Percentiles rank a stretch among this genome's conserved stretches.
Conservation (phyloP, 2,797 vertebrate genomes). For the Melanotaenia boesemani region DNA sequence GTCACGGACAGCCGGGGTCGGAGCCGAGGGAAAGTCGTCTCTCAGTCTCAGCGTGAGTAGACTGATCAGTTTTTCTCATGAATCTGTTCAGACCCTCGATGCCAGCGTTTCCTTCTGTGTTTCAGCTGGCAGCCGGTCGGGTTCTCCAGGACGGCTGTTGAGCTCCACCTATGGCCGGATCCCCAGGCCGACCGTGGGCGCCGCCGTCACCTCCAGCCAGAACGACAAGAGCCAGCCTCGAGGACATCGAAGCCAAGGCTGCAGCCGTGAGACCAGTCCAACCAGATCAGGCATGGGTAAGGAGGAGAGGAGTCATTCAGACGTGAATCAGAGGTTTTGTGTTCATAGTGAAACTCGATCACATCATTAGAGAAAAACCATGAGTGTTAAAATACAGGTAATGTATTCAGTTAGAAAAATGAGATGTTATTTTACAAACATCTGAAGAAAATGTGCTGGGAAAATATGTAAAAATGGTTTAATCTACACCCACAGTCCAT, state of each 20-base stretch:
- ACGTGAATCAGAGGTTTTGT: too few relatives aligned
- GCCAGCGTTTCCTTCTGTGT: neutral
- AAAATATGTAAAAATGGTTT: too few relatives aligned
- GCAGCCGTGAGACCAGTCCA: constrained; percentile 96
- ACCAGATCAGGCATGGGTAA: constrained; percentile 87
- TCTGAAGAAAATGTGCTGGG: too few relatives aligned
- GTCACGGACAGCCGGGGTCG: constrained; percentile 90
- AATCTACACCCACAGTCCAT: too few relatives aligned
- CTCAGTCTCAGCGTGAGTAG: constrained; percentile 92
- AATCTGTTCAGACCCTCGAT: too few relatives aligned
- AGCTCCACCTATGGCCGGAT: constrained; percentile 86
- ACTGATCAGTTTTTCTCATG: neutral
- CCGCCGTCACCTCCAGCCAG: constrained; percentile 26
- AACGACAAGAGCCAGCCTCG: constrained; percentile 85
- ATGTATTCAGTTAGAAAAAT: too few relatives aligned
- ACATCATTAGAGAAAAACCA: too few relatives aligned
- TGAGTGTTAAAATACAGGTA: too few relatives aligned
- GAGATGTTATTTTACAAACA: too few relatives aligned
- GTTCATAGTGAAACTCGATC: too few relatives aligned
- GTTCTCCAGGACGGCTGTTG: constrained; percentile 92
- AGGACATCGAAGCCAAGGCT: constrained; percentile 95
- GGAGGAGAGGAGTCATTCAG: neutral
- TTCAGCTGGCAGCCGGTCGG: constrained; percentile 94
- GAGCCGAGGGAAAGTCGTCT: constrained; percentile 92
- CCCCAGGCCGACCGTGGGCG: constrained; percentile 73